These are phyloP conservation scores for Hedya salicella DNA, from an alignment of 2,888 invertebrate species.

Conservation along the genomic window DNA sequence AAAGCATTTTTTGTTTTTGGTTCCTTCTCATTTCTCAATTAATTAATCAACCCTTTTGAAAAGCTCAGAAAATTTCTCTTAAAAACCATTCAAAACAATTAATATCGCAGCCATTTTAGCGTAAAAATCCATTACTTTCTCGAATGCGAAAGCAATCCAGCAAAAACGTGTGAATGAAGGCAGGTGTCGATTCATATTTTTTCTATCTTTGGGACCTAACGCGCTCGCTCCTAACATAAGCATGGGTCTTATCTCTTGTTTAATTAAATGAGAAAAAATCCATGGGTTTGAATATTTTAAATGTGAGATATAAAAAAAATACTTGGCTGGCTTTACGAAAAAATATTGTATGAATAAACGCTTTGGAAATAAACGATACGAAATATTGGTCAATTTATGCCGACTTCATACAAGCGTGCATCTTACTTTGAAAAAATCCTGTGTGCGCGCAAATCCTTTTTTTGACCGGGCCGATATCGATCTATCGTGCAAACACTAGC, in stretches of 20 bases:
- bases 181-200: slow-evolving; percentile 66
- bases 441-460: too few relatives aligned
- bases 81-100: slow-evolving; percentile 57
- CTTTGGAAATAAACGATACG: too few relatives aligned
- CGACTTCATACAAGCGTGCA: too few relatives aligned
- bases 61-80: slow-evolving; percentile 35
- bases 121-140: slow-evolving; percentile 64
- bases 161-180: slow-evolving; percentile 67
- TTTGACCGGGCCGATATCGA: too few relatives aligned
- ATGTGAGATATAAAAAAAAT: neutral
- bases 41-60: slow-evolving; percentile 23
- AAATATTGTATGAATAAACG: too few relatives aligned
- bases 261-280: neutral
- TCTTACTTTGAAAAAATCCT: too few relatives aligned
- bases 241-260: slow-evolving; percentile 9
- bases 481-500: too few relatives aligned
- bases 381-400: too few relatives aligned
- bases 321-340: too few relatives aligned
- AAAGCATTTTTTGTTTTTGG: neutral
- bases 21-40: slow-evolving; percentile 1
- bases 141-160: slow-evolving; percentile 66
- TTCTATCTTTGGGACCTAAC: slow-evolving; percentile 52
- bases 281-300: neutral
- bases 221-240: slow-evolving; percentile 43
- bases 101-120: slow-evolving; percentile 56